Evolutionary conservation across 2,797 vertebrate genomes (phyloP).

Genomic region (Acridotheres tristis): DNA sequence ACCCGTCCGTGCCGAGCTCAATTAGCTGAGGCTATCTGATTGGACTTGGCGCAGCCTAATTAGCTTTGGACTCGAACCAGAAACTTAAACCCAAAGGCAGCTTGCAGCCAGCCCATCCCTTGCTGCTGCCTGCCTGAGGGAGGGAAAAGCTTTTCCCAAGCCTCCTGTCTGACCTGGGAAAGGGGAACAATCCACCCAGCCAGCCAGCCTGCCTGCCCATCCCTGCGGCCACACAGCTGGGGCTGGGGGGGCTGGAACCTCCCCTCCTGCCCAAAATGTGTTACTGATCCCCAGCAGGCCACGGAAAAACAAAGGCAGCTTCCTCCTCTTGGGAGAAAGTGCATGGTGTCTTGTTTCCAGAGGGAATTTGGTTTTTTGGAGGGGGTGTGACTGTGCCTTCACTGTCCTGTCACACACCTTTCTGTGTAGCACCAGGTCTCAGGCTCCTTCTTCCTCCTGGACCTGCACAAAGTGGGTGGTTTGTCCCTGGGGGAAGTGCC

Average conservation of each 20-base stretch:
- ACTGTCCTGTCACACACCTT: neutral
- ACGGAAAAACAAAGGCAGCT: neutral
- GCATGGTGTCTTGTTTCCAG: neutral
- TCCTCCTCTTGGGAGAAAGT: neutral
- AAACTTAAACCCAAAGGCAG: conserved; percentile 23
- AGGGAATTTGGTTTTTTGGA: neutral
- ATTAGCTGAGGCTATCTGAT: conserved; percentile 48
- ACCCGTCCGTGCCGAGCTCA: conserved; percentile 6
- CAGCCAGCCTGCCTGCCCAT: neutral
- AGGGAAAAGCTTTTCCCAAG: neutral
- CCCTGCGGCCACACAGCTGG: rapidly evolving
- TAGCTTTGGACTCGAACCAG: conserved; percentile 40
- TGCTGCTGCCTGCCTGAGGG: neutral
- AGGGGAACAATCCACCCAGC: neutral
- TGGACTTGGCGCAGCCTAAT: conserved; percentile 58
- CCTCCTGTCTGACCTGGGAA: neutral
- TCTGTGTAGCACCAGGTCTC: neutral
- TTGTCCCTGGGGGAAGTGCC: neutral
- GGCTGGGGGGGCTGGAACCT: neutral
- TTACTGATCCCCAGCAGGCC: neutral
- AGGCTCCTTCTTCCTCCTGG: neutral
- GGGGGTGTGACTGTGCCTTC: neutral
- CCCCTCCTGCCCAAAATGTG: neutral
- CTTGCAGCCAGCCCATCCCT: neutral
- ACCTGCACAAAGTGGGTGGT: conserved; percentile 49